Evolutionary conservation across 2,888 invertebrate species (phyloP), one percentile per base, ranked within the genome.

Genomic region (Himalopsyche kuldschensis): DNA sequence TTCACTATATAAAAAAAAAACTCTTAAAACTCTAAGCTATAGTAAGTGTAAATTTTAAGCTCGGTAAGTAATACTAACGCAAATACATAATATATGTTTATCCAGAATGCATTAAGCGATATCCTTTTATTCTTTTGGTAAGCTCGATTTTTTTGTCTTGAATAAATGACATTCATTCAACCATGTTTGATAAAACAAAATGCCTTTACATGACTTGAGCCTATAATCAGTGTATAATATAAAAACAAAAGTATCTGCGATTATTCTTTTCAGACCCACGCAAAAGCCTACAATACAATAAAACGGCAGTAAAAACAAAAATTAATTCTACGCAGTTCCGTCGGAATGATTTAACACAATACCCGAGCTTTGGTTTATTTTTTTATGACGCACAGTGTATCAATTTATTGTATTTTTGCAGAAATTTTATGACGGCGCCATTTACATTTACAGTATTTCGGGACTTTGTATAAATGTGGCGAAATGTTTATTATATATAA

Each of bases 291-390:
- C 31, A 46, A 79, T 41, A 55, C 55, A 55, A 55, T 55, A 55
- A 55, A 55, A 55, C n/a, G 55, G 82, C 79, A 79, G 69, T 79
- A 81, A 84, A 81, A 81, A 81, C 78, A 84, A 84, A 84, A 84
- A 81, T 78, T 81, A 81, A 84, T 84, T 75, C 63, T 20, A 48
- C 82, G 63, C 79, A 82, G 76, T 84, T 79, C 81, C 84, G 80
- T 82, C 63, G 55, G 75, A 55, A 75, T 82, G 84, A 79, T 82
- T 76, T 76, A 75, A 20, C 30, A 4, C 32, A 41, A 27, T 80
- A 24, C 48, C 41, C 78, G 30, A 75, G 32, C 41, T 80, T 69
- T 55, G 80, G 55, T 55, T 55, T 55, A 48, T 79, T 79, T 79
- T 78, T 78, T 75, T 75, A 75, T 32, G 31, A 75, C 30, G 30